Evolutionary conservation across 2,797 vertebrate genomes (phyloP).

Genomic region (Gymnothorax javanicus): DNA sequence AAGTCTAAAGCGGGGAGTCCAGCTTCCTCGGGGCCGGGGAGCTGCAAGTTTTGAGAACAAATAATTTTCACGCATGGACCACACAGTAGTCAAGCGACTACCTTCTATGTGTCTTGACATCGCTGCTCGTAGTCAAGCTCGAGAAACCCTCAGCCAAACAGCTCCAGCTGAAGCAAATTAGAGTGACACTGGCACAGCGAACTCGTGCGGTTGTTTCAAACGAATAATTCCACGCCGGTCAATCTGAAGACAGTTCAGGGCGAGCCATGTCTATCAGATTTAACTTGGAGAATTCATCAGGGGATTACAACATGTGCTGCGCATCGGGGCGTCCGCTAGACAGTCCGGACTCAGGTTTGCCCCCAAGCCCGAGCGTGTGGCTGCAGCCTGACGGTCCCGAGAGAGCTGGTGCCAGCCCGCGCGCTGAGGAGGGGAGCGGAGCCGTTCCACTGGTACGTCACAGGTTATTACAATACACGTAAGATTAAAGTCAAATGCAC

Average conservation of each 20-base stretch:
- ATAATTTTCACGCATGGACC: background rate
- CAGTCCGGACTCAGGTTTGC: conserved; percentile 91
- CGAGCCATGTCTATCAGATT: conserved; percentile 88
- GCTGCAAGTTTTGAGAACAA: background rate
- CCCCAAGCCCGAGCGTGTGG: conserved; percentile 86
- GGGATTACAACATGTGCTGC: conserved; percentile 84
- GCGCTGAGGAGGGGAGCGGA: conserved; percentile 68
- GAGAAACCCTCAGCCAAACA: conserved; percentile 14
- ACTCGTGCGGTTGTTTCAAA: background rate
- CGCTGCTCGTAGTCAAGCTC: background rate
- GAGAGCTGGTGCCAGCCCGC: conserved; percentile 60
- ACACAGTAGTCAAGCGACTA: too few species aligned
- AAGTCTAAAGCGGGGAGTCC: conserved; percentile 45
- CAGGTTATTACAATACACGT: background rate
- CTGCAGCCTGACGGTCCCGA: conserved; percentile 68
- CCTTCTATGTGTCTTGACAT: too few species aligned
- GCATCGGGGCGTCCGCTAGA: conserved; percentile 85
- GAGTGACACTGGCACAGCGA: background rate
- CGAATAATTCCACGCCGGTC: conserved; percentile 7
- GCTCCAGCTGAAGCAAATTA: conserved; percentile 19
- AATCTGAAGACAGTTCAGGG: conserved; percentile 28
- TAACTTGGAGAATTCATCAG: conserved; percentile 84
- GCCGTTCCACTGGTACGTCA: conserved; percentile 55
- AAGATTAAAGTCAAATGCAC: background rate
- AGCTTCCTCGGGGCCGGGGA: conserved; percentile 21